Evolutionary conservation across 1,140 invertebrate species (phyloP), one percentile per base, ranked within the genome.

Genomic region (Euschistus heros): DNA sequence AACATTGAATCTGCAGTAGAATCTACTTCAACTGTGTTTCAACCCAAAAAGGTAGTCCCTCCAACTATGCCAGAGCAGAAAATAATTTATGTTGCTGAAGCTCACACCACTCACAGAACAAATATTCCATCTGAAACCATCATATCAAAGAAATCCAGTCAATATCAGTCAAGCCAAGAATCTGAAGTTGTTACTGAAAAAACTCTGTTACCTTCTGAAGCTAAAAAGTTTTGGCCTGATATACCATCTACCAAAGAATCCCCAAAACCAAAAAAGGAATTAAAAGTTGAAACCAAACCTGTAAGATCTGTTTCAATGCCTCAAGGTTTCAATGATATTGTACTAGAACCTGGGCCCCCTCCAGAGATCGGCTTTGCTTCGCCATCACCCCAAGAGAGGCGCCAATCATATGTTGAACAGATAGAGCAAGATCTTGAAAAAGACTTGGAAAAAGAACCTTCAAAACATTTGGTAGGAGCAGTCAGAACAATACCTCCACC

Each of bases 321-420:
- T 68, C 74, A 75, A 20, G 73, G 74, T 6, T 70, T 75, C 59
- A 78, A 80, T 69, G 73, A 80, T 0, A 72, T 74, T 27, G 57
- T 67, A 54, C 70, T 86, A 14, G 77, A 84, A 72, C 83, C 83
- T 0, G 84, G 83, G 15, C 78, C 82, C 0, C 81, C 84, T 13
- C 82, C 84, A 20, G 82, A 85, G 75, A 83, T 86, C 15, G 82
- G 78, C 15, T 86, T 80, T 71, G 79, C 81, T 5, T 76, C 80
- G 46, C 74, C 75, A 8, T 75, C 75, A 50, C 22, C 68, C 17
- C 13, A 65, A 5, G 75, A 75, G 33, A 71, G 78, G 57, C 73
- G 78, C 15, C 78, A 77, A 65, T 82, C 80, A 0, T 78, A 82
- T 68, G 76, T 82, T 0, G 82, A 83, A 71, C 77, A 73, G 54